phyloP scores from a whole-genome alignment of 2,797 vertebrate genomes.

The Clarias platycephalus region DNA sequence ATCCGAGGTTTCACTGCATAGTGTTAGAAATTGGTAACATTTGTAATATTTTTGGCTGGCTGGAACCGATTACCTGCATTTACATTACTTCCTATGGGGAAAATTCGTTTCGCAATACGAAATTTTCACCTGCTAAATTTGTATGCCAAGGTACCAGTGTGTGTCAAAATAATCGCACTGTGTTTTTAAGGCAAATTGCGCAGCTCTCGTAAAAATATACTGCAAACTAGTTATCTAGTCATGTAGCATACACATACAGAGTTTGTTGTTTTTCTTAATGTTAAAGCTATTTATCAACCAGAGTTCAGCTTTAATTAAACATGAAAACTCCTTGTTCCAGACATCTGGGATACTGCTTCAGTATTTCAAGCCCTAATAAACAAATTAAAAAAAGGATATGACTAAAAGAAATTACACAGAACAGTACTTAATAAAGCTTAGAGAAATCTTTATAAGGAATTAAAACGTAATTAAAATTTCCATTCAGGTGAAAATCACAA shows the following conservation, averaged over 20 bases:
- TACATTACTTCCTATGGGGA: no score
- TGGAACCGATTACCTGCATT: no score
- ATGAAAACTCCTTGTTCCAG: background rate
- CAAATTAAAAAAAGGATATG: background rate
- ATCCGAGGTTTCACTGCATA: no score
- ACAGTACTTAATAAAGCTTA: background rate
- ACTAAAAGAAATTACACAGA: background rate
- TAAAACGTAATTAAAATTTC: background rate
- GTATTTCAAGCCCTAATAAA: background rate
- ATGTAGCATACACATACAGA: background rate
- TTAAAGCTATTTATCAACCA: background rate
- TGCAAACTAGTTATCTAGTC: background rate
- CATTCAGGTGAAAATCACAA: background rate
- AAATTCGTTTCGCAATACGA: no score
- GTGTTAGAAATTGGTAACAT: no score
- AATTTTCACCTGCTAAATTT: no score
- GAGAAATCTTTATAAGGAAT: slow-evolving; percentile 14
- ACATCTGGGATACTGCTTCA: background rate
- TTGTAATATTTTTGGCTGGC: no score
- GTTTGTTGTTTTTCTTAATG: background rate
- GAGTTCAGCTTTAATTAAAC: background rate
- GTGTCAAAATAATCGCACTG: no score
- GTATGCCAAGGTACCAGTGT: no score
- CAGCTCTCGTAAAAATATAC: background rate
- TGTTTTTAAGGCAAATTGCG: no score